These are phyloP conservation scores for Gymnarchus niloticus DNA, from an alignment of 2,113 vertebrate species.

Conservation along the genomic window DNA sequence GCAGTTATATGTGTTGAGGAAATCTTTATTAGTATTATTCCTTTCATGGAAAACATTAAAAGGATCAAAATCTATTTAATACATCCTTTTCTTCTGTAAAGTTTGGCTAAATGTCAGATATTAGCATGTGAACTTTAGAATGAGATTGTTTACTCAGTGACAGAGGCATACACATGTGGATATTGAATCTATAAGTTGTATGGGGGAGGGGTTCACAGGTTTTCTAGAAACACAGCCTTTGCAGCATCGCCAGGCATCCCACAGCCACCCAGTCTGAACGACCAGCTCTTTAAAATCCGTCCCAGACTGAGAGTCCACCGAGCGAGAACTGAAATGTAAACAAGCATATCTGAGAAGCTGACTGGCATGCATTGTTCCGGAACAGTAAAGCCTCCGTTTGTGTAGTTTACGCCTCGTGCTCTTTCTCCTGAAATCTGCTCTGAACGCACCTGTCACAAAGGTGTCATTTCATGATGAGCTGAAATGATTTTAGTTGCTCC, in stretches of 20 bases:
- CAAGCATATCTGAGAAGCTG: not conserved
- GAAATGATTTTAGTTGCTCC: not conserved
- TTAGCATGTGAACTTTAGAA: conserved; percentile 17
- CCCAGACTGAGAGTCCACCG: too few relatives aligned
- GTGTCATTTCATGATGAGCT: not conserved
- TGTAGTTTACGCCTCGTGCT: not conserved
- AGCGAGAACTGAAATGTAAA: conserved; percentile 2
- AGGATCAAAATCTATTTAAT: conserved; percentile 16
- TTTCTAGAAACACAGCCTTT: not conserved
- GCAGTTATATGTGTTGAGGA: not conserved
- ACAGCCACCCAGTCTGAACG: not conserved
- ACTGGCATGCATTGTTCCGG: not conserved
- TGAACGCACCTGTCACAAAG: not conserved
- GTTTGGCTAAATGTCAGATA: conserved; percentile 21
- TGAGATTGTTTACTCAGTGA: conserved; percentile 10
- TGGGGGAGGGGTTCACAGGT: not conserved
- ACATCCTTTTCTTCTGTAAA: not conserved
- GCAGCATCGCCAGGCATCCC: not conserved
- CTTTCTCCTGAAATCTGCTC: not conserved
- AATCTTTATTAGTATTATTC: not conserved
- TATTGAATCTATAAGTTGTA: not conserved
- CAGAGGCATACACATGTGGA: not conserved
- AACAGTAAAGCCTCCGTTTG: not conserved
- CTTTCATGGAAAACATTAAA: conserved; percentile 10
- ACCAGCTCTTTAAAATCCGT: not conserved